Base-by-base conservation (phyloP, 2,888 invertebrate species). In the Drymonia ruficornis region DNA sequence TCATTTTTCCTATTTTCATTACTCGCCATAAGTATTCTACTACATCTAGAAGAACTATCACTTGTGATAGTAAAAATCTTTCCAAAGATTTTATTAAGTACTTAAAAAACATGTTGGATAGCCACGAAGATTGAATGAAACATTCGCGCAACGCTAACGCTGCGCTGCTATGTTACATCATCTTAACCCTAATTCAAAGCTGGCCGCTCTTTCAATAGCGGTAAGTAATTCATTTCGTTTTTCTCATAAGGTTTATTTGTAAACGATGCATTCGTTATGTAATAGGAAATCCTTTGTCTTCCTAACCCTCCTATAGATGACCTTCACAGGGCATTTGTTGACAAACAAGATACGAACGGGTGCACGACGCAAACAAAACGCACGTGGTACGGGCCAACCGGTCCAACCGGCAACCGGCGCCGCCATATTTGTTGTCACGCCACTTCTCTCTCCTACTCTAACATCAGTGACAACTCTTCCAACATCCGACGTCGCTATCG, bases 341-440 rank as follows among this genome's bases (percentile, higher is more conserved):
- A 92, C 88, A 92, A 92, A 92, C 91, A 91, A 84, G 80, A 80
- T 23, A 23, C 84, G 85, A 84, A 81, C 83, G 78, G 80, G 77
- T 75, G 75, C 75, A 81, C 83, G 81, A 72, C 83, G 87, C 83
- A 82, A 78, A 81, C 83, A 82, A 78, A 81, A 83, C 83, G 86
- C 91, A 91, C 91, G 91, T 91, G 92, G 91, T 87, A 74, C 76
- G 72, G 71, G 72, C 76, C 65, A 84, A 89, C 89, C 91, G 84
- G 90, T 86, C 84, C 81, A 76, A 84, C 89, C 89, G 87, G 89
- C 87, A 82, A 81, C 87, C 89, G 89, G 87, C 76, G 74, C 77
- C 85, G 89, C 91, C 91, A 91, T 91, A 70, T 90, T 91, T 90
- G 86, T 90, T 91, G 85, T 92, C 91, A 91, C 91, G 91, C 91